phyloP scores from a whole-genome alignment of 2,888 invertebrate species.

The Celastrina argiolus region DNA sequence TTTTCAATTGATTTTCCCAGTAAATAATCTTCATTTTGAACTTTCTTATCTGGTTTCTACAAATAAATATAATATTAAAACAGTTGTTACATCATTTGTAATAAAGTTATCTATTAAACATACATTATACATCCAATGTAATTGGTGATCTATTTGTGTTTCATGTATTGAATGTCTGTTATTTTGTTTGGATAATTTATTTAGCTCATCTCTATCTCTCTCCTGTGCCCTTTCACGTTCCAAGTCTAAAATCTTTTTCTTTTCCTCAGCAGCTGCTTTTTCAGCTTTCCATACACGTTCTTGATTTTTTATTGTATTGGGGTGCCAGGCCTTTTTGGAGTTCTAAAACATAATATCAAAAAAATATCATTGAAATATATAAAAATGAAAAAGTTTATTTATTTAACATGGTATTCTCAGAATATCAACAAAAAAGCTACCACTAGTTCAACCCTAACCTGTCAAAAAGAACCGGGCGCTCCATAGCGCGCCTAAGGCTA shows the following conservation, averaged over 20 bases:
- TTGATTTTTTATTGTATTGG: conserved; percentile 86
- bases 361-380: no score
- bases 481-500: no score
- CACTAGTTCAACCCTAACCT: no score
- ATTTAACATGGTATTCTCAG: no score
- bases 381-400: no score
- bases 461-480: no score
- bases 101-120: conserved; percentile 29
- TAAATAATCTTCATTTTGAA: conserved; percentile 92
- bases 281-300: conserved; percentile 89
- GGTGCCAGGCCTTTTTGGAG: conserved; percentile 89
- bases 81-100: no score
- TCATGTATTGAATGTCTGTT: conserved; percentile 53
- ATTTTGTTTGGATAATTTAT: conserved; percentile 78
- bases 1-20: conserved; percentile 90
- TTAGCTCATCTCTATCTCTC: conserved; percentile 81
- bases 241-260: conserved; percentile 81
- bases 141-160: conserved; percentile 73
- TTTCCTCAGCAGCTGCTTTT: conserved; percentile 83
- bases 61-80: conserved; percentile 35
- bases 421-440: no score
- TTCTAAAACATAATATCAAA: conserved; percentile 68
- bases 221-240: conserved; percentile 83
- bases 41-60: conserved; percentile 78
- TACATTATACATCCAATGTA: conserved; percentile 94